Evolutionary conservation across 2,888 invertebrate species (phyloP), one percentile per base, ranked within the genome.

Genomic region (Morpho helenor): DNA sequence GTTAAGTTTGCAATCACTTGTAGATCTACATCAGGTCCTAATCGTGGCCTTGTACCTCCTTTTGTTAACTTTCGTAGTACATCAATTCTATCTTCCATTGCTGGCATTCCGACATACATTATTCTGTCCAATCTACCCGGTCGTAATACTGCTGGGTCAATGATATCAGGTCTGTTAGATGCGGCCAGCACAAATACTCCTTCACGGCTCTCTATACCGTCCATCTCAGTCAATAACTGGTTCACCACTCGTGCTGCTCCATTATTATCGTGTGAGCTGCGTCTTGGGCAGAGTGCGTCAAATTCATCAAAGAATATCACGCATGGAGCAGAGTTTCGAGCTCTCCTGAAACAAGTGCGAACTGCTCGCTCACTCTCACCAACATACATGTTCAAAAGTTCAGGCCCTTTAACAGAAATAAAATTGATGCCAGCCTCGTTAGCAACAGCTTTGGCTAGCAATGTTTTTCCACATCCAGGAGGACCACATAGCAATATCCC

Each of bases 241-340:
- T 99, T 99, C 0, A 99, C 99, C 9, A 99, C 97, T 41, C 99
- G 93, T 0, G 95, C 94, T 0, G 95, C 93, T 3, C 95, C 94
- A 70, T 94, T 94, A 85, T 93, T 75, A 52, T 90, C 94, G 61
- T 94, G 93, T 47, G 96, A 95, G 7, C 95, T 94, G 74, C 99
- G 92, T 71, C 96, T 94, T 0, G 99, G 98, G 78, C 98, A 99
- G 41, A 99, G 82, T 0, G 99, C 96, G 82, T 99, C 99, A 65
- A 99, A 93, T 86, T 99, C 99, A 78, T 99, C 99, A 77, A 99
- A 99, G 88, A 99, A 99, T 80, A 99, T 98, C 3, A 99, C 98
- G 79, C 99, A 99, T 0, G 99, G 99, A 0, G 97, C 94, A 0
- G 98, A 98, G 83, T 98, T 98, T 49, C 96, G 91, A 0, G 99